phyloP scores from a whole-genome alignment of 2,113 vertebrate species.

The Hypocryptadius cinnamomeus region DNA sequence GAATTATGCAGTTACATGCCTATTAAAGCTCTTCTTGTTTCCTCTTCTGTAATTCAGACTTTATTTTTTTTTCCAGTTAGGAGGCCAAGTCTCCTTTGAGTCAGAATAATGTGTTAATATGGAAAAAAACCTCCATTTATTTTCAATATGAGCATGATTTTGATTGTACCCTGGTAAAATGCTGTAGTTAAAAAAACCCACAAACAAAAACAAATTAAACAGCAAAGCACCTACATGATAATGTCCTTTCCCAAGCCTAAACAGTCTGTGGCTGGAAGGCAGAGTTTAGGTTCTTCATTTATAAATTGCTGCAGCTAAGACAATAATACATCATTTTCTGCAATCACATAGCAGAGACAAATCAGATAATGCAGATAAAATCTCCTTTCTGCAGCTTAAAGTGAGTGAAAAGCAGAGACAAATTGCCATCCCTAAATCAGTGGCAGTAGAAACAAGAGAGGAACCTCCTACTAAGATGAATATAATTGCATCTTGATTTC shows the following conservation, averaged over 20 bases:
- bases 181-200: not conserved
- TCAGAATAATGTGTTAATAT: not conserved
- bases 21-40: not conserved
- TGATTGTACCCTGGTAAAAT: not conserved
- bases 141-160: not conserved
- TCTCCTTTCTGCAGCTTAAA: not conserved
- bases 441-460: not conserved
- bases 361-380: constrained; percentile 28
- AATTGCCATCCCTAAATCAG: not conserved
- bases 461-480: not conserved
- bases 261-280: not conserved
- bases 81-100: not conserved
- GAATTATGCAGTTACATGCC: not conserved
- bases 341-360: not conserved
- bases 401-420: not conserved
- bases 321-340: constrained; percentile 6
- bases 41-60: not conserved
- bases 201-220: not conserved
- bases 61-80: not conserved
- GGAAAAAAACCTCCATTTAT: not conserved
- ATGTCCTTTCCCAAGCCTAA: not conserved
- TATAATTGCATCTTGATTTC: constrained; percentile 17
- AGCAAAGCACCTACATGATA: not conserved
- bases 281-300: not conserved
- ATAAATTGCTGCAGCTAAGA: constrained; percentile 8